Conservation (phyloP, 1,140 invertebrate genomes). For the Drosophila nikananu region DNA sequence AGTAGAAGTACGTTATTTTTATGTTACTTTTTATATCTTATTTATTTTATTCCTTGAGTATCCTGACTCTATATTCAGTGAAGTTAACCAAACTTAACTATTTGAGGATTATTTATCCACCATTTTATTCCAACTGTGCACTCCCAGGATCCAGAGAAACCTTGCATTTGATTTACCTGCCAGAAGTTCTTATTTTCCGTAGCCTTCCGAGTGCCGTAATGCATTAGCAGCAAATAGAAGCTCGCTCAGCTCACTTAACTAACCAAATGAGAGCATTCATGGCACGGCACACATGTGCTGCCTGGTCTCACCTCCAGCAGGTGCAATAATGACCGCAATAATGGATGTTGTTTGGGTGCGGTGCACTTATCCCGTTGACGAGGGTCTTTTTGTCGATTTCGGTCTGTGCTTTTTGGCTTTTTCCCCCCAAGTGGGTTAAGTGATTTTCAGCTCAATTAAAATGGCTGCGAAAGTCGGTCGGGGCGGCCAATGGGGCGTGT, state of each 20-base stretch:
- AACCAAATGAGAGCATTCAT: conserved; percentile 25
- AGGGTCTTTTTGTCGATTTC: neutral
- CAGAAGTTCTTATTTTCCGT: neutral
- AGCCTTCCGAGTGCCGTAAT: conserved; percentile 1
- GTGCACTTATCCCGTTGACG: conserved; percentile 7
- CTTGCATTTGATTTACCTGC: conserved; percentile 3
- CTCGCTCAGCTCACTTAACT: conserved; percentile 7
- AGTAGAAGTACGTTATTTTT: neutral
- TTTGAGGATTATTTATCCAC: neutral
- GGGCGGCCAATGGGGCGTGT: conserved; percentile 59
- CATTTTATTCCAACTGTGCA: neutral
- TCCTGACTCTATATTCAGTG: neutral
- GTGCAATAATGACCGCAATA: conserved; percentile 53
- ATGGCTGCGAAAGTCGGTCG: conserved; percentile 51
- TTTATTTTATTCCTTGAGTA: neutral
- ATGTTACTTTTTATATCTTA: no score
- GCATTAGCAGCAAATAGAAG: conserved; percentile 8
- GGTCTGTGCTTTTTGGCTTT: conserved; percentile 4
- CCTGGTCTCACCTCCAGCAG: conserved; percentile 3
- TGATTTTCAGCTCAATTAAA: conserved; percentile 81
- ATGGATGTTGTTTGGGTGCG: conserved; percentile 25
- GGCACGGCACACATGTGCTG: conserved; percentile 16
- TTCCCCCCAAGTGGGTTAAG: conserved; percentile 62
- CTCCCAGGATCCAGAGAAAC: no score
- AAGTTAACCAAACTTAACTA: neutral